phyloP scores from a whole-genome alignment of 2,888 invertebrate genomes.

The Andrena trimmerana region DNA sequence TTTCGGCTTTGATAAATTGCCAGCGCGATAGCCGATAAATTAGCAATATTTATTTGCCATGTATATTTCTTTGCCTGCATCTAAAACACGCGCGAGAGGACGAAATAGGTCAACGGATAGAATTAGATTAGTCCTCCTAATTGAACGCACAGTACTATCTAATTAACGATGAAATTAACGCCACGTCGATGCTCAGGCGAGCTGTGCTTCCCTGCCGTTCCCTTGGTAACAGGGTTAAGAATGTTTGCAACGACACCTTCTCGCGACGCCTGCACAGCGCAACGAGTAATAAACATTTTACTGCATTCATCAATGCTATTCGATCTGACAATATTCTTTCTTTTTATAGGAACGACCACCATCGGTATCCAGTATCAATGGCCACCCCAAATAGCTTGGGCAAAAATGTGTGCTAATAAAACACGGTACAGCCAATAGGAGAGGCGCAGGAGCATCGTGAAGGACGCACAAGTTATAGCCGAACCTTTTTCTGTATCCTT shows the following conservation, averaged over 20 bases:
- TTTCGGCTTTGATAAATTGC: not conserved
- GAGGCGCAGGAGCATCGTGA: not conserved
- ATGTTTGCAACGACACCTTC: conserved; percentile 11
- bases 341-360: too few relatives aligned
- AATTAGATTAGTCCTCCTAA: conserved; percentile 46
- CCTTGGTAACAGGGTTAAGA: conserved; percentile 12
- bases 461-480: conserved; percentile 4
- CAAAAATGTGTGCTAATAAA: conserved; percentile 1
- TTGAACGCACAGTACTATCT: conserved; percentile 41
- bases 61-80: not conserved
- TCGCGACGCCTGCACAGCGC: too few relatives aligned
- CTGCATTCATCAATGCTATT: too few relatives aligned
- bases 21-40: not conserved
- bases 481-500: not conserved
- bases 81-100: not conserved
- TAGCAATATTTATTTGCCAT: conserved; percentile 21
- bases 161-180: conserved; percentile 48
- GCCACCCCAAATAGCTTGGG: not conserved
- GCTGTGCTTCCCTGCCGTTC: not conserved
- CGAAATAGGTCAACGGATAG: conserved; percentile 24
- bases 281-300: too few relatives aligned
- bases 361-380: too few relatives aligned
- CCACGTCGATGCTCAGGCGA: not conserved
- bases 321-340: too few relatives aligned
- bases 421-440: not conserved